Conservation (phyloP, 2,888 invertebrate species). For the Piscicola geometra region DNA sequence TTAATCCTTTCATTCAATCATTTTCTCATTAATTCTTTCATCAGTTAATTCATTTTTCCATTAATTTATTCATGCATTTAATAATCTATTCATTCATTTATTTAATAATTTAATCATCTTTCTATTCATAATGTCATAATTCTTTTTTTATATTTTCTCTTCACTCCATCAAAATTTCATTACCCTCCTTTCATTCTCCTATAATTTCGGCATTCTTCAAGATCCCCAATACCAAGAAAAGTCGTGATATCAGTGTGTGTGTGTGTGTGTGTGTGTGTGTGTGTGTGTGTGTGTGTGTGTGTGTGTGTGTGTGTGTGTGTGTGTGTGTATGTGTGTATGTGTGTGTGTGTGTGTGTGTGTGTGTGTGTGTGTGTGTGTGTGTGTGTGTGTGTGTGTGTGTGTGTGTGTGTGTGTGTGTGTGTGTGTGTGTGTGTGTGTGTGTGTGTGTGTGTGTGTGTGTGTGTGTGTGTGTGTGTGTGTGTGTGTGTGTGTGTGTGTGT, state of each 20-base stretch:
- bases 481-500: conserved; percentile 19
- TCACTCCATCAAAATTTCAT: too few relatives aligned
- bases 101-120: too few relatives aligned
- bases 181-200: too few relatives aligned
- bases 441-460: conserved; percentile 26
- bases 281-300: conserved; percentile 17
- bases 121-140: too few relatives aligned
- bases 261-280: background rate
- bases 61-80: too few relatives aligned
- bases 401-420: conserved; percentile 36
- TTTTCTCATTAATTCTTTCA: background rate
- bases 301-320: conserved; percentile 8
- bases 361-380: conserved; percentile 27
- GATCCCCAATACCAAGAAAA: conserved; percentile 37
- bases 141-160: too few relatives aligned
- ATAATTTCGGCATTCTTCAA: too few relatives aligned
- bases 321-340: conserved; percentile 15
- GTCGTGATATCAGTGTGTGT: background rate
- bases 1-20: conserved; percentile 5
- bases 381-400: conserved; percentile 38
- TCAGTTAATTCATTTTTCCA: background rate
- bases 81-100: too few relatives aligned
- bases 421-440: conserved; percentile 29
- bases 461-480: conserved; percentile 19
- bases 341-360: conserved; percentile 19